Percentiles rank a stretch among this genome's conserved stretches.
Evolutionary conservation across 2,888 invertebrate species (phyloP).

Genomic region (Xestoiulus laeticollis): DNA sequence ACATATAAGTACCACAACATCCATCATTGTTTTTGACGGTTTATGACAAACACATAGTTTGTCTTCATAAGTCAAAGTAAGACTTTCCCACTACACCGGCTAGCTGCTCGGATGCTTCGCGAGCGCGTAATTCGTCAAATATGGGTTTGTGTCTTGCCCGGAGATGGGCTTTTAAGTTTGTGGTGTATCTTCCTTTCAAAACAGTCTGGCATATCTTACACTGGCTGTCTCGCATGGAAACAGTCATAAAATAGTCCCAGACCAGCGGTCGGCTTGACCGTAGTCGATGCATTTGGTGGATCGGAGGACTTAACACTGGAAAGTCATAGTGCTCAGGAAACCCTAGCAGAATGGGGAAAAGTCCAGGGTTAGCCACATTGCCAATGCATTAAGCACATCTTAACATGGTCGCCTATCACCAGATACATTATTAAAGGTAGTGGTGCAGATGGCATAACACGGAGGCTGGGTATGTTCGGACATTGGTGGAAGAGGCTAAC

Average conservation of each 20-base stretch:
- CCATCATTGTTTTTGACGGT: not conserved
- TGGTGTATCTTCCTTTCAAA: conserved; percentile 38
- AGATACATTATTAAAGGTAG: not conserved
- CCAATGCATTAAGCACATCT: not conserved
- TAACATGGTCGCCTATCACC: not conserved
- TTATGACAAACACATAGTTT: not conserved
- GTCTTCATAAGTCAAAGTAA: not conserved
- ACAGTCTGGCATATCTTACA: conserved; percentile 45
- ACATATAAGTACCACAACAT: not conserved
- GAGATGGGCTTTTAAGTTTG: conserved; percentile 46
- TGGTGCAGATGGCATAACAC: not conserved
- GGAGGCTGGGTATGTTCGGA: not conserved
- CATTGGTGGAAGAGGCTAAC: not conserved
- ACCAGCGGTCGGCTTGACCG: conserved; percentile 37
- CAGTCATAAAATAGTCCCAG: conserved; percentile 47
- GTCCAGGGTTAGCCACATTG: conserved; percentile 35
- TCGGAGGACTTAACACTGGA: conserved; percentile 30
- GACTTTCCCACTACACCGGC: not conserved
- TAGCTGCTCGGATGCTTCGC: conserved; percentile 31
- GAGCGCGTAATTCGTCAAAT: conserved; percentile 39
- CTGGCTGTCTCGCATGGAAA: conserved; percentile 43
- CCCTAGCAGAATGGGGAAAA: conserved; percentile 47
- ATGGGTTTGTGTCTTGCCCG: conserved; percentile 20
- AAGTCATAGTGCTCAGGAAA: conserved; percentile 38
- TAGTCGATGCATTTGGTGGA: conserved; percentile 24